phyloP scores from a whole-genome alignment of 2,888 invertebrate genomes.

The Minunthozetes semirufus region DNA sequence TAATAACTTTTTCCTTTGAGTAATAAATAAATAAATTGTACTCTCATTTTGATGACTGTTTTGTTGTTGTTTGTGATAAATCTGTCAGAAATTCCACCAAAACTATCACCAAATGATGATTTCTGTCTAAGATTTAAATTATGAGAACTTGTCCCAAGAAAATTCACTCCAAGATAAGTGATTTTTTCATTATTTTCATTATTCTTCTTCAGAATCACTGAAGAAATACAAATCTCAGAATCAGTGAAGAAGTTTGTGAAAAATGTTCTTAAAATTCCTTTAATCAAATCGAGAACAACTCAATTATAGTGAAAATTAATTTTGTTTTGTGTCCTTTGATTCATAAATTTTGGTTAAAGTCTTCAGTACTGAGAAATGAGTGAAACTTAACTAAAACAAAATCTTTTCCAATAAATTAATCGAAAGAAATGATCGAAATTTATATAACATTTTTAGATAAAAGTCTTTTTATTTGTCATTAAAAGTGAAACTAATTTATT shows the following conservation, averaged over 20 bases:
- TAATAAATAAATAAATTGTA: slow-evolving; percentile 18
- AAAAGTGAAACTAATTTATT: slow-evolving; percentile 22
- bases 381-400: too few species aligned
- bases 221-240: not conserved
- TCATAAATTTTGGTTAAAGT: not conserved
- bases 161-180: not conserved
- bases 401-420: not conserved
- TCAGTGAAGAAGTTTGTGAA: not conserved
- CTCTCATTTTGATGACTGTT: slow-evolving; percentile 13
- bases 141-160: not conserved
- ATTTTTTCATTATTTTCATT: not conserved
- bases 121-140: not conserved
- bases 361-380: not conserved
- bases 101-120: slow-evolving; percentile 27
- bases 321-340: not conserved
- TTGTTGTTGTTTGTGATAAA: slow-evolving; percentile 22
- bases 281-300: slow-evolving; percentile 15
- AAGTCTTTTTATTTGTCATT: not conserved
- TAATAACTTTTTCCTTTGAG: slow-evolving; percentile 6
- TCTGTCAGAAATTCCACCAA: slow-evolving; percentile 12
- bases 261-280: not conserved
- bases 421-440: not conserved
- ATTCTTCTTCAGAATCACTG: too few species aligned
- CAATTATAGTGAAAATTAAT: slow-evolving; percentile 3
- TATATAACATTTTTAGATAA: not conserved